Evolutionary conservation across 2,888 invertebrate species (phyloP).

Genomic region (Apodemia mormo): DNA sequence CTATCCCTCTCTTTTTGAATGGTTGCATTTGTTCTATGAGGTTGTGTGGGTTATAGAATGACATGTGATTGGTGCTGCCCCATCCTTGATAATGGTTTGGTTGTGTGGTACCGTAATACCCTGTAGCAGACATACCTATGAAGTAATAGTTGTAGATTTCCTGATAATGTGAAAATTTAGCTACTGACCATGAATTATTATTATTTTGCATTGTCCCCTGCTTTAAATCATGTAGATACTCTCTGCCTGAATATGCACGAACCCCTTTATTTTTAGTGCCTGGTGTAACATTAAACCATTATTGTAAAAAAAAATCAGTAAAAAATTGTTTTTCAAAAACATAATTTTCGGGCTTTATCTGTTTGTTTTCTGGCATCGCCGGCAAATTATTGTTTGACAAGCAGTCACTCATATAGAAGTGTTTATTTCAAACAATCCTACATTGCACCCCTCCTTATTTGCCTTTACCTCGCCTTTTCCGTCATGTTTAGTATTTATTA

Average conservation of each 20-base stretch:
- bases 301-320: not conserved
- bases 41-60: constrained; percentile 65
- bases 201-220: constrained; percentile 23
- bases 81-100: constrained; percentile 63
- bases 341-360: constrained; percentile 73
- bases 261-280: constrained; percentile 36
- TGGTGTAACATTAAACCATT: constrained; percentile 4
- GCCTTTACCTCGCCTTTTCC: constrained; percentile 69
- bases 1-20: constrained; percentile 14
- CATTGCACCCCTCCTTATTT: constrained; percentile 74
- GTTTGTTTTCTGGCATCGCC: constrained; percentile 82
- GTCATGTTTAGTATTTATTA: constrained; percentile 51
- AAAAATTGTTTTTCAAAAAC: constrained; percentile 26
- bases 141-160: constrained; percentile 45
- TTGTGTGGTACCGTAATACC: constrained; percentile 65
- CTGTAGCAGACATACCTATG: constrained; percentile 61
- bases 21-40: constrained; percentile 56
- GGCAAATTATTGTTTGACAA: constrained; percentile 58
- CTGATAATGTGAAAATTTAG: constrained; percentile 56
- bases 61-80: constrained; percentile 81
- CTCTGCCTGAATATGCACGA: constrained; percentile 48
- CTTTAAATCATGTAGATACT: constrained; percentile 24
- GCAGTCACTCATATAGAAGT: constrained; percentile 53
- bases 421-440: constrained; percentile 50
- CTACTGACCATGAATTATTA: constrained; percentile 5